Conservation (phyloP, 2,113 vertebrate genomes). For the Megaleporinus macrocephalus region DNA sequence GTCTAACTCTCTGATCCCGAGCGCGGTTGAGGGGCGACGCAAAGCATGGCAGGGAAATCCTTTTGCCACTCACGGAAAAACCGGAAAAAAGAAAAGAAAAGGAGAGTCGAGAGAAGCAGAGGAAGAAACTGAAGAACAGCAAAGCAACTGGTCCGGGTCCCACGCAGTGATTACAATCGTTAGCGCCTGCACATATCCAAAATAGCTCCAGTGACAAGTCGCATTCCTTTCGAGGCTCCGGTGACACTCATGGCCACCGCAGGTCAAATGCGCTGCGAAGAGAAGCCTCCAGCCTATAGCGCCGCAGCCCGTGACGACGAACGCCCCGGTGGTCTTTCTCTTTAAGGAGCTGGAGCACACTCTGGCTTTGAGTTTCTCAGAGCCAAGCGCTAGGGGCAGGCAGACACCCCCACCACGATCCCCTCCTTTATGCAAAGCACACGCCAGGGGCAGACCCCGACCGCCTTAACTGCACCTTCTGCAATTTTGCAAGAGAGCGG, state of each 20-base stretch:
- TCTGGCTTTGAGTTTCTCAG: conserved; percentile 71
- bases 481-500: conserved; percentile 73
- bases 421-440: conserved; percentile 66
- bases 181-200: conserved; percentile 77
- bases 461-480: conserved; percentile 69
- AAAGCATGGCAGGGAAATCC: conserved; percentile 68
- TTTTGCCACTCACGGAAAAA: conserved; percentile 35
- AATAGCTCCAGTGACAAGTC: conserved; percentile 81
- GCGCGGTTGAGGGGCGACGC: conserved; percentile 67
- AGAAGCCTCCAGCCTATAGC: conserved; percentile 70
- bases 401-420: conserved; percentile 66
- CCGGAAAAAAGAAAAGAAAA: no score
- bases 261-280: conserved; percentile 72
- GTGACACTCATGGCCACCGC: conserved; percentile 69
- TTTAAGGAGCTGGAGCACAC: conserved; percentile 71
- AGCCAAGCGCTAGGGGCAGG: conserved; percentile 68
- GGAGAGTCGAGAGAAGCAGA: neutral
- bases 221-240: conserved; percentile 76
- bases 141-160: conserved; percentile 80
- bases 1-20: conserved; percentile 84
- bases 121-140: conserved; percentile 45
- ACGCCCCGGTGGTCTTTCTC: conserved; percentile 71
- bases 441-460: conserved; percentile 46
- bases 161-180: conserved; percentile 78
- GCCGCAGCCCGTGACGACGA: conserved; percentile 69